Percentiles rank a stretch among this genome's conserved stretches.
phyloP scores from a whole-genome alignment of 2,113 vertebrate genomes.

The Sylvicapra grimmia region DNA sequence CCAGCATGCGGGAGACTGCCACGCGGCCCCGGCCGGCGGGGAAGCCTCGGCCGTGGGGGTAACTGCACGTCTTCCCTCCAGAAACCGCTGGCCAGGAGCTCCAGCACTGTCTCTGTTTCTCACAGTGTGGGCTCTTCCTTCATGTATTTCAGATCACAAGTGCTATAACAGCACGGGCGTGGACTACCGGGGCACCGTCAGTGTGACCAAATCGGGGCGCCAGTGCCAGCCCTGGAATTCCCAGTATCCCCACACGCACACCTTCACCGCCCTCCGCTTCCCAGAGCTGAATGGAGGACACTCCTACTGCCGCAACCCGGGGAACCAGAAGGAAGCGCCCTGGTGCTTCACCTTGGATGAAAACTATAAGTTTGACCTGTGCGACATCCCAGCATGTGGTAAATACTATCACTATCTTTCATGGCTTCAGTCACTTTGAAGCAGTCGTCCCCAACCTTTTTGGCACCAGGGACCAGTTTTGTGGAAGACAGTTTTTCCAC shows the following conservation, averaged over 20 bases:
- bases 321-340: conserved; percentile 93
- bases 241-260: conserved; percentile 97
- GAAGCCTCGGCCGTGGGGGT: neutral
- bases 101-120: neutral
- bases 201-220: conserved; percentile 90
- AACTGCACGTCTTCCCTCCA: neutral
- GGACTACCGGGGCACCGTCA: conserved; percentile 94
- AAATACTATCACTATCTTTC: conserved; percentile 45
- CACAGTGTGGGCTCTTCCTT: neutral
- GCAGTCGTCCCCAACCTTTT: neutral
- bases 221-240: conserved; percentile 99
- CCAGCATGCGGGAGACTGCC: neutral
- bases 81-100: neutral
- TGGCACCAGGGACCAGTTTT: neutral
- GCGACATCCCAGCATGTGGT: conserved; percentile 94
- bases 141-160: conserved; percentile 87
- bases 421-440: neutral
- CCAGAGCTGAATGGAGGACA: conserved; percentile 95
- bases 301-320: conserved; percentile 98
- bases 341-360: conserved; percentile 99
- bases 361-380: conserved; percentile 92
- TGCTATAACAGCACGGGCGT: conserved; percentile 94
- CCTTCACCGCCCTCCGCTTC: conserved; percentile 89
- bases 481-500: neutral
- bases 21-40: neutral